These are phyloP conservation scores for Trichonephila clavata DNA, from an alignment of 1,140 invertebrate genomes.

Conservation along the genomic window DNA sequence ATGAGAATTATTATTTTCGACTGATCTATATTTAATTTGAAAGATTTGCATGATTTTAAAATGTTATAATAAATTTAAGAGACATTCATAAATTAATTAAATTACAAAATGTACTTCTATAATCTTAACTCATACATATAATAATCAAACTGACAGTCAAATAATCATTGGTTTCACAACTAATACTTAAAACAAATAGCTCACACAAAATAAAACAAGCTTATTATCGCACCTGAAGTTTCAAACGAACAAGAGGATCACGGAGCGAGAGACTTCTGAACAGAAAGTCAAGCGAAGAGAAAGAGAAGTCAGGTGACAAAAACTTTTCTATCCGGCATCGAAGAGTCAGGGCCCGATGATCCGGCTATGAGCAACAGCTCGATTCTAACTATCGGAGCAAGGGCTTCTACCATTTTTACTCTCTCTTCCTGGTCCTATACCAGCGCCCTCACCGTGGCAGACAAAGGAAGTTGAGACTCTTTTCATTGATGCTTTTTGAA, in stretches of 20 bases:
- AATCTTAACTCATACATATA: no score
- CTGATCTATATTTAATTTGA: no score
- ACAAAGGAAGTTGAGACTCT: not conserved
- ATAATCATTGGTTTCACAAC: no score
- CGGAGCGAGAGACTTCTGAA: not conserved
- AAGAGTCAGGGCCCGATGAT: not conserved
- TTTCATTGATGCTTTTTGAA: not conserved
- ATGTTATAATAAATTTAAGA: no score
- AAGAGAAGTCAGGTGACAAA: not conserved
- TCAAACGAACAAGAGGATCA: not conserved
- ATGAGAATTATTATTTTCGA: no score
- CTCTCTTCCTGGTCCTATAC: not conserved
- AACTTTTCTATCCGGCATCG: conserved; percentile 15
- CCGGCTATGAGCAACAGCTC: conserved; percentile 11
- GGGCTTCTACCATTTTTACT: conserved; percentile 14
- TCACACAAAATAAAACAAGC: no score
- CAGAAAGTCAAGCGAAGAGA: not conserved
- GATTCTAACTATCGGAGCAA: conserved; percentile 1
- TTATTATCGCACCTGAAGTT: not conserved
- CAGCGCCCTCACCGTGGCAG: conserved; percentile 9
- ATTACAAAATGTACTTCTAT: no score
- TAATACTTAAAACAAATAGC: no score
- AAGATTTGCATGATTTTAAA: no score
- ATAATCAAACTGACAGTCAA: no score
- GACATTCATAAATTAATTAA: no score